phyloP scores from a whole-genome alignment of 37 sponge, comb jelly and placozoan genomes.

The Ianthella basta region DNA sequence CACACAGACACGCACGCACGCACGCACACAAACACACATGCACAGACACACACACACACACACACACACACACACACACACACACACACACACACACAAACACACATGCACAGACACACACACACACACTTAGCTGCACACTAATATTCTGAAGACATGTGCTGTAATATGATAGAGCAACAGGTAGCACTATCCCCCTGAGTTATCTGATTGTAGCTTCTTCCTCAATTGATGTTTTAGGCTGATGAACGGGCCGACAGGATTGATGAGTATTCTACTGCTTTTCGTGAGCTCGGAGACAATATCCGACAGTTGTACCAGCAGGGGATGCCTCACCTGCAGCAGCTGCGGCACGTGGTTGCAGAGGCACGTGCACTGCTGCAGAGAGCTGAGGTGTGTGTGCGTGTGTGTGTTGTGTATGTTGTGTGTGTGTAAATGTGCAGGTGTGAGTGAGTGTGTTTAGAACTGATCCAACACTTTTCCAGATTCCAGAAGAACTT shows the following conservation, averaged over 20 bases:
- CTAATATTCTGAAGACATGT: too few relatives aligned
- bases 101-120: too few relatives aligned
- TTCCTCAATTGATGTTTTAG: neutral
- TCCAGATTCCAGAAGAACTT: too few relatives aligned
- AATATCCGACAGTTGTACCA: neutral
- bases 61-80: slow-evolving; percentile 34
- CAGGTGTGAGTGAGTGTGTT: too few relatives aligned
- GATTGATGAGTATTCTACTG: neutral
- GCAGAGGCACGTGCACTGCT: slow-evolving; percentile 18
- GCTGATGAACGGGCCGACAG: neutral
- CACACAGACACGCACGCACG: slow-evolving; percentile 1
- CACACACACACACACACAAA: too few relatives aligned
- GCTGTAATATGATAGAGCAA: too few relatives aligned
- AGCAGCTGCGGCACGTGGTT: neutral
- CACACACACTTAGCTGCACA: too few relatives aligned
- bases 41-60: slow-evolving; percentile 36
- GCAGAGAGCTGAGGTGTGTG: neutral
- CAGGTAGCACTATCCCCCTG: too few relatives aligned
- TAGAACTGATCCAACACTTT: too few relatives aligned
- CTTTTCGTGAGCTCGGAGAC: neutral
- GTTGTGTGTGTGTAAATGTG: slow-evolving; percentile 8
- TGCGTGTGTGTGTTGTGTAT: neutral
- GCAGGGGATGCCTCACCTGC: neutral
- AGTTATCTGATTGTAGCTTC: neutral
- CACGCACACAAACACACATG: slow-evolving; percentile 1